Evolutionary conservation across 2,888 invertebrate species (phyloP).

Genomic region (Drosophila incognita): DNA sequence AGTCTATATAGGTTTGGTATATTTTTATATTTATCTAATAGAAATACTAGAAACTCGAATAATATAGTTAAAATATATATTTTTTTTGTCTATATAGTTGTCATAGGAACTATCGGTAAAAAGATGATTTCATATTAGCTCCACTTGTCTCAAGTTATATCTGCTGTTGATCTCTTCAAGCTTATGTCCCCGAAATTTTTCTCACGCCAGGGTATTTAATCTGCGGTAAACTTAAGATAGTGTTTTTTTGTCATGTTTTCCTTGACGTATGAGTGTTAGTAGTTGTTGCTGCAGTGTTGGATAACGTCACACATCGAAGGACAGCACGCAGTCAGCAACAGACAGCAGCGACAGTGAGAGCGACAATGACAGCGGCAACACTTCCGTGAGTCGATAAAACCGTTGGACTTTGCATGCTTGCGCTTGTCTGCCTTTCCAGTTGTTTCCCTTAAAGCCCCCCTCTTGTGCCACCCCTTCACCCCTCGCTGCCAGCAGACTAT

Average conservation of each 20-base stretch:
- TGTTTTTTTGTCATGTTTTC: not conserved
- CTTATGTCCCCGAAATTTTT: too few species aligned
- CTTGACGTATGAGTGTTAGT: not conserved
- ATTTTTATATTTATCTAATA: not conserved
- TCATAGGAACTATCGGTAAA: not conserved
- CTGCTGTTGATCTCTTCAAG: not conserved
- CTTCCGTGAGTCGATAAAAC: constrained; percentile 70
- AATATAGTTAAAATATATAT: not conserved
- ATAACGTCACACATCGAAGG: not conserved
- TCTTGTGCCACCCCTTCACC: not conserved
- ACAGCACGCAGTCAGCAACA: not conserved
- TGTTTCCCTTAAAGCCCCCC: constrained; percentile 3
- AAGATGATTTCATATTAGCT: not conserved
- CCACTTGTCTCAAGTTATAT: not conserved
- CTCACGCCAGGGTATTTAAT: not conserved
- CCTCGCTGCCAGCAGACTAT: not conserved
- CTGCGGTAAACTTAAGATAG: not conserved
- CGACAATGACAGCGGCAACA: constrained; percentile 26
- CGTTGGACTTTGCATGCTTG: constrained; percentile 64
- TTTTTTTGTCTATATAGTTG: not conserved
- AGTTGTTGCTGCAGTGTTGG: constrained; percentile 21
- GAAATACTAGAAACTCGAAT: not conserved
- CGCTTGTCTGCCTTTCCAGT: constrained; percentile 12
- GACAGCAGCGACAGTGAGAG: constrained; percentile 1
- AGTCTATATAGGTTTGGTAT: fast-evolving